These are phyloP conservation scores for Zaprionus tsacasi DNA, from an alignment of 1,140 invertebrate genomes.

Conservation along the genomic window DNA sequence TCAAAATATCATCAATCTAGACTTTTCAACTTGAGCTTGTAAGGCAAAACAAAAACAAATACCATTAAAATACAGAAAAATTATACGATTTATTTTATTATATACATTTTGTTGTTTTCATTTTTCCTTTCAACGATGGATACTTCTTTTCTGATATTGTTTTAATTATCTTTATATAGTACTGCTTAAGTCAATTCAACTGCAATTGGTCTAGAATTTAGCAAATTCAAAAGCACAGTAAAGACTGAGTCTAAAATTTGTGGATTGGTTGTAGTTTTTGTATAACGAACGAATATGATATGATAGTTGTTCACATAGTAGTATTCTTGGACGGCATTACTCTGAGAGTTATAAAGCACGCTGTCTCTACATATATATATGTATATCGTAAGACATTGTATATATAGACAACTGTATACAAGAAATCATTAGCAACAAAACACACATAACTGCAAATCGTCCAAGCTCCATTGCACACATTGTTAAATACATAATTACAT, in stretches of 20 bases:
- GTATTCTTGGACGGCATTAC: constrained; percentile 6
- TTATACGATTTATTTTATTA: constrained; percentile 23
- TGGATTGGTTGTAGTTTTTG: constrained; percentile 21
- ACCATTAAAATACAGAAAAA: constrained; percentile 8
- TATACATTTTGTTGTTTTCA: not conserved
- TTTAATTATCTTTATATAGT: constrained; percentile 10
- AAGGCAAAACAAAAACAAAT: constrained; percentile 29
- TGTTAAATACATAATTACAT: constrained; percentile 16
- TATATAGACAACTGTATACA: constrained; percentile 18
- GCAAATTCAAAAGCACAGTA: constrained; percentile 25
- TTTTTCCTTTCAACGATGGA: not conserved
- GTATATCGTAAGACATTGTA: constrained; percentile 11
- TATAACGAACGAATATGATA: not conserved
- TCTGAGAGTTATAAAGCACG: constrained; percentile 11
- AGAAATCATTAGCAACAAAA: not conserved
- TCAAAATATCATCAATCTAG: constrained; percentile 33
- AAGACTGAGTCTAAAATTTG: constrained; percentile 49
- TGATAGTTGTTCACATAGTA: not conserved
- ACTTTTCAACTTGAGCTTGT: constrained; percentile 59
- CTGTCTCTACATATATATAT: constrained; percentile 13
- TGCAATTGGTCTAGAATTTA: constrained; percentile 32
- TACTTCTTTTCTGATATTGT: not conserved
- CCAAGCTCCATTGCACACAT: constrained; percentile 36
- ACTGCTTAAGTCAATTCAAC: constrained; percentile 18
- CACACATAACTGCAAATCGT: constrained; percentile 31